Evolutionary conservation across 1,140 invertebrate genomes (phyloP), one percentile per base, ranked within the genome.

Genomic region (Agraylea sexmaculata): DNA sequence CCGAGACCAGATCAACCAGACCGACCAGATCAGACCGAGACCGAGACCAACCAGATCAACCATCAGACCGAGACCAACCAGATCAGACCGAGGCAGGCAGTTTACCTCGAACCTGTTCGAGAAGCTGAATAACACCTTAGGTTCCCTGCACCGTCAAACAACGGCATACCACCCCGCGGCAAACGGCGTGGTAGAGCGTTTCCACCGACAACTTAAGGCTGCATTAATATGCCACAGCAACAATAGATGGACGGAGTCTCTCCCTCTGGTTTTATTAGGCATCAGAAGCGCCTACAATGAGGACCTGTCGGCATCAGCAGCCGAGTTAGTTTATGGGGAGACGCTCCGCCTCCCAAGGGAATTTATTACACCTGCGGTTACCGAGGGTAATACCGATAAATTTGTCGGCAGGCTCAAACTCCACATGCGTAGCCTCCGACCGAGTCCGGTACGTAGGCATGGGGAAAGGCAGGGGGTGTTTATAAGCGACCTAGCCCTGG

Each of bases 131-230:
- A 15, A 17, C 16, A 6, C 52, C 2, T 13, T 49, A 2, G 53
- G 54, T 2, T 40, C 39, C 2, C 25, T 12, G 10, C 49, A 53
- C 30, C 32, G 37, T 4, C 42, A 47, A 8, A 67, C 63, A 4
- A 64, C 62, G 1, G 50, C 56, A 17, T 61, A 61, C 31, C 60
- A 65, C 34, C 59, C 61, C 5, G 38, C 42, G 12, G 46, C 55
- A 18, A 64, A 65, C 36, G 60, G 62, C 0, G 53, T 63, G 47
- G 49, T 67, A 3, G 62, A 68, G 39, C 43, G 63, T 3, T 54
- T 55, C 25, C 63, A 67, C 39, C 43, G 63, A 1, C 43, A 50
- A 8, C 37, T 66, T 4, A 65, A 67, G 46, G 51, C 53, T 8
- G 53, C 58, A 2, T 53, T 62, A 2, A 55, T 43, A 35, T 56